Base-by-base conservation (phyloP, 2,113 vertebrate species). In the Tor tambroides region DNA sequence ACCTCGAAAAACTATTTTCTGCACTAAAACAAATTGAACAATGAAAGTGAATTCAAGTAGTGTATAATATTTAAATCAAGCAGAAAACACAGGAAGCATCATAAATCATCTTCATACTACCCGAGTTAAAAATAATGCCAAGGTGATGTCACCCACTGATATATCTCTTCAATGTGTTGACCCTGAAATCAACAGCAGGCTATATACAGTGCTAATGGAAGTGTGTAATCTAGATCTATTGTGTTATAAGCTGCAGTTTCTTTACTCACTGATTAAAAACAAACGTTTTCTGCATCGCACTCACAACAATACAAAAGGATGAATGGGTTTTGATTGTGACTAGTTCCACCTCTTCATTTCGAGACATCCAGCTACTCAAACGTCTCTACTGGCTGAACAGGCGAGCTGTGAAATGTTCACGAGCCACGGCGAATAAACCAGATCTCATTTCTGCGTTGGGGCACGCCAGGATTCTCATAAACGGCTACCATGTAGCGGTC, bases 371-470 rank as follows among this genome's bases (percentile, higher is more conserved):
- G 28, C 15, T 3, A 76, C 5, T 28, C 2, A 19, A 17, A 26
- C 4, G 0, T 26, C 41, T 43, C 71, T 4, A 14, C 63, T 67
- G 12, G 65, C 65, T 17, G 32, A 6, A 28, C 26, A 65, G 28
- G 51, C 5, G 26, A 28, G 12, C 72, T 14, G 4, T 3, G 23
- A 75, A 43, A 43, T 6, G 10, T 75, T 87, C 91, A 95, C 26
- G 65, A 59, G 19, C 91, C 61, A 19, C 54, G 92, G n/a, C 91
- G 76, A 87, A 97, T 91, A 90, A 97, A 96, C 97, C 97, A 97
- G 93, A 97, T 96, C 94, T 97, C 97, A 0, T 97, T 96, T 81
- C 96, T 91, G 85, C 94, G 95, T 17, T 80, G 92, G 0, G 95
- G 91, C 0, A 96, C 19, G 2, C 95, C 92, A 0, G 96, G 97